These are phyloP conservation scores for Stomatorhinus walkeri DNA, from an alignment of 2,797 vertebrate genomes.

Conservation along the genomic window DNA sequence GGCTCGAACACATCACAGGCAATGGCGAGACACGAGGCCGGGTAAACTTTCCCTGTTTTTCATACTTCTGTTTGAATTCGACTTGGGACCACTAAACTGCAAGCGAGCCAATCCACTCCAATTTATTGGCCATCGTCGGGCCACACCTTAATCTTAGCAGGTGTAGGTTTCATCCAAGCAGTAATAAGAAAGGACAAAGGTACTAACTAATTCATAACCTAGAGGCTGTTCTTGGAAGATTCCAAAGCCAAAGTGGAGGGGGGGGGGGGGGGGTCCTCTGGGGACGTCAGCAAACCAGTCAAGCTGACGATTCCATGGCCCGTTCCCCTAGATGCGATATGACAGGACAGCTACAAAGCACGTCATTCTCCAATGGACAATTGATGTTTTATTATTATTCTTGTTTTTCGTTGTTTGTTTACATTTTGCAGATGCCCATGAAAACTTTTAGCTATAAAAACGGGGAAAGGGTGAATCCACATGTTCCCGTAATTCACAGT, in stretches of 20 bases:
- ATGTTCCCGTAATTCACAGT: slow-evolving; percentile 31
- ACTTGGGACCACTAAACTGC: slow-evolving; percentile 16
- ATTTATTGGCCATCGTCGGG: slow-evolving; percentile 28
- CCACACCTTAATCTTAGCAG: slow-evolving; percentile 44
- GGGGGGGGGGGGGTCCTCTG: slow-evolving; percentile 53
- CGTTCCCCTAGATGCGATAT: slow-evolving; percentile 67
- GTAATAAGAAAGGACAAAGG: slow-evolving; percentile 52
- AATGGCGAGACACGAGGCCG: slow-evolving; percentile 63
- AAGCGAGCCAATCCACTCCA: slow-evolving; percentile 24
- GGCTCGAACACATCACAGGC: slow-evolving; percentile 53
- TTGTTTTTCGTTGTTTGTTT: slow-evolving; percentile 60
- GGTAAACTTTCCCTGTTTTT: slow-evolving; percentile 48
- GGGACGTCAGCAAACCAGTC: slow-evolving; percentile 65
- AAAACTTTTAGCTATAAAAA: slow-evolving; percentile 51
- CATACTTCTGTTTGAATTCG: neutral
- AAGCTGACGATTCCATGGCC: slow-evolving; percentile 60
- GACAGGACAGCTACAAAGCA: slow-evolving; percentile 69
- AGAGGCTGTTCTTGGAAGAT: slow-evolving; percentile 56
- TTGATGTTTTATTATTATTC: slow-evolving; percentile 59
- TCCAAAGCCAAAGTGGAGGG: slow-evolving; percentile 33
- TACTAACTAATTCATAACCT: slow-evolving; percentile 79
- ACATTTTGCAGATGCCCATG: slow-evolving; percentile 30
- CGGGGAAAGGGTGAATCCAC: neutral
- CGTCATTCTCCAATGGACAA: slow-evolving; percentile 68
- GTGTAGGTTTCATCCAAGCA: slow-evolving; percentile 50